Evolutionary conservation across 2,797 vertebrate species (phyloP).

Genomic region (Oceanodroma leucorhoa): DNA sequence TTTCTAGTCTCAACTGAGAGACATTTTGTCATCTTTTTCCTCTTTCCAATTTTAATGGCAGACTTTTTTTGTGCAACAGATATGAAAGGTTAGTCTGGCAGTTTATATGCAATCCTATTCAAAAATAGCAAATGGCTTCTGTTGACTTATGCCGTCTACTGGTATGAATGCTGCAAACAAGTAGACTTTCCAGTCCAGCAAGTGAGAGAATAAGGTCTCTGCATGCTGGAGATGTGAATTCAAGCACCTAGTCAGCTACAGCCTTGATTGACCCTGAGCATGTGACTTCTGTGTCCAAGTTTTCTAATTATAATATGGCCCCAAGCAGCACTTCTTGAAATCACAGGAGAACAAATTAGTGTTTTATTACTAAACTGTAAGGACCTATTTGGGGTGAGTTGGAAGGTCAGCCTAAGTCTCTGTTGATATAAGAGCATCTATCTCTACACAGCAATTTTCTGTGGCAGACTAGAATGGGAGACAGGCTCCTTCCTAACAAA

Average conservation of each 20-base stretch:
- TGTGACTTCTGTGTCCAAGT: neutral
- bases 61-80: neutral
- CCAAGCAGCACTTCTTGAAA: neutral
- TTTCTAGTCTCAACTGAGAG: neutral
- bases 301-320: neutral
- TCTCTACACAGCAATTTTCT: neutral
- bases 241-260: neutral
- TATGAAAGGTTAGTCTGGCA: neutral
- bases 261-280: neutral
- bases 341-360: neutral
- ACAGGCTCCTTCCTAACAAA: neutral
- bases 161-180: neutral
- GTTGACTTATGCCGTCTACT: neutral
- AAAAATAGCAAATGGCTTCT: neutral
- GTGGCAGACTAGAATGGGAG: neutral
- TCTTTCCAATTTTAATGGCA: neutral
- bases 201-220: neutral
- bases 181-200: neutral
- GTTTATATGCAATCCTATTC: neutral
- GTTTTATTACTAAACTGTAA: neutral
- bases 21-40: neutral
- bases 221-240: accelerated
- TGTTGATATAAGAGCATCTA: neutral
- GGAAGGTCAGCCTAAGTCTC: neutral
- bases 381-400: neutral